phyloP scores from a whole-genome alignment of 2,797 vertebrate species.

The Neostethus bicornis region DNA sequence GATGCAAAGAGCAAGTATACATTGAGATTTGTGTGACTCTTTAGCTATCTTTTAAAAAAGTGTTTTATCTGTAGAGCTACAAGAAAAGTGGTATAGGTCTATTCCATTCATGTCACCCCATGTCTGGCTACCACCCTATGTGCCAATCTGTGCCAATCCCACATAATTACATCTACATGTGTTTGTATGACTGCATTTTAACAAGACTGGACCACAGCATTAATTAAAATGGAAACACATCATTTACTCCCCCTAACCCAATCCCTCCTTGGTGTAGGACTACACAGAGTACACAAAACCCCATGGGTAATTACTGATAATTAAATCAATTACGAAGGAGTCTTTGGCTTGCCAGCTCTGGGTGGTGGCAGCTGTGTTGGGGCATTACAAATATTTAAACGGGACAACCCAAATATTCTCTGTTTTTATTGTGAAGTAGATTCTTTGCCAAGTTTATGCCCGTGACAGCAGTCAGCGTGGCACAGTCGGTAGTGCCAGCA shows the following conservation, averaged over 20 bases:
- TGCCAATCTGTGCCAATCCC: slow-evolving; percentile 64
- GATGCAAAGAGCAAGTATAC: slow-evolving; percentile 15
- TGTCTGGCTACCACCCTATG: slow-evolving; percentile 67
- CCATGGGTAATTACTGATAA: slow-evolving; percentile 94
- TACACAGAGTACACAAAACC: slow-evolving; percentile 80
- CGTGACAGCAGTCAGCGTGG: slow-evolving; percentile 34
- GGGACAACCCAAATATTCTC: slow-evolving; percentile 83
- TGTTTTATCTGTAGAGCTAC: slow-evolving; percentile 24
- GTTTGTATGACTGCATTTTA: slow-evolving; percentile 72
- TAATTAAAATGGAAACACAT: slow-evolving; percentile 85
- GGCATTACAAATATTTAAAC: slow-evolving; percentile 89
- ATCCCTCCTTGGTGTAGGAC: slow-evolving; percentile 67
- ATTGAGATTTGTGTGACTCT: slow-evolving; percentile 18
- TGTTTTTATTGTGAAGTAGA: slow-evolving; percentile 48
- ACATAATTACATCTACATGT: slow-evolving; percentile 77
- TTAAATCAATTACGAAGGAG: slow-evolving; percentile 95
- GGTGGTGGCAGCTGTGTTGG: slow-evolving; percentile 79
- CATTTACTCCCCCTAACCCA: slow-evolving; percentile 77
- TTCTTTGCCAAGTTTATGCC: slow-evolving; percentile 19
- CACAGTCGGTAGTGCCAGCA: slow-evolving; percentile 71
- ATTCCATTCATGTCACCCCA: slow-evolving; percentile 41
- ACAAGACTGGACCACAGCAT: slow-evolving; percentile 73
- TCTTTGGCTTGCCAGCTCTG: slow-evolving; percentile 82
- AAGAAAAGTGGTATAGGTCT: slow-evolving; percentile 9
- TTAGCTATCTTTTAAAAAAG: slow-evolving; percentile 2